Evolutionary conservation across 30 jellyfish, hydroid and myxozoan genomes (phyloP), one percentile per base, ranked within the genome.

Genomic region (Chrysaora quinquecirrha): DNA sequence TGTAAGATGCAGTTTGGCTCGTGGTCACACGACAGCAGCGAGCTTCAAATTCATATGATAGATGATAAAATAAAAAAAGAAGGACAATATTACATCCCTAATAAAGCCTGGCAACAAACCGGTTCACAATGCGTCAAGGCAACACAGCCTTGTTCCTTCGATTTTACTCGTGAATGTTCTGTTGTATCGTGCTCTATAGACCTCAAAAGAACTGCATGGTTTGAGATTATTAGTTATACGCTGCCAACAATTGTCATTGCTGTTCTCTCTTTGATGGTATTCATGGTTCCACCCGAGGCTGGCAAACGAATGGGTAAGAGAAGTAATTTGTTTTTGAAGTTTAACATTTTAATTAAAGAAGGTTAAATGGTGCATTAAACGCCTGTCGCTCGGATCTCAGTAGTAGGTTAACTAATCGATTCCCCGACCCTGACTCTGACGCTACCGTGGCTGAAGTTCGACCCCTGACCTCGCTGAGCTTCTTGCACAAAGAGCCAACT

Each of bases 211-310:
- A 48, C 90, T 10, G 76, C 96, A 27, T 69, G 86, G 89, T 88
- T 88, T 46, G 96, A 88, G 71, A 78, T 88, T 3, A 73, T 88
- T 7, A 75, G 88, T 34, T 88, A 88, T 65, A 88, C 96, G 1
- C 63, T 88, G 60, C 96, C 96, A 31, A 72, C 96, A 0, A 65
- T 88, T 11, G 48, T 88, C 23, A 80, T 88, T n/a, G 93, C 96
- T 23, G 64, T 54, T 20, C 76, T 88, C 58, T 88, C 96, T 12
- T 24, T 78, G 24, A 65, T 88, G 89, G 93, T 88, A 3, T 88
- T 88, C 64, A 52, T 88, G 87, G 96, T 88, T 47, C 96, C 96
- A 33, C 96, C 96, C 23, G 96, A 88, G 73, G 96, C 88, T 43
- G 96, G 96, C 11, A 88, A 88, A 58, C 50, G 96, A 50, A 88